Conservation (phyloP, 2,888 invertebrate genomes). For the Brachyptera risi region DNA sequence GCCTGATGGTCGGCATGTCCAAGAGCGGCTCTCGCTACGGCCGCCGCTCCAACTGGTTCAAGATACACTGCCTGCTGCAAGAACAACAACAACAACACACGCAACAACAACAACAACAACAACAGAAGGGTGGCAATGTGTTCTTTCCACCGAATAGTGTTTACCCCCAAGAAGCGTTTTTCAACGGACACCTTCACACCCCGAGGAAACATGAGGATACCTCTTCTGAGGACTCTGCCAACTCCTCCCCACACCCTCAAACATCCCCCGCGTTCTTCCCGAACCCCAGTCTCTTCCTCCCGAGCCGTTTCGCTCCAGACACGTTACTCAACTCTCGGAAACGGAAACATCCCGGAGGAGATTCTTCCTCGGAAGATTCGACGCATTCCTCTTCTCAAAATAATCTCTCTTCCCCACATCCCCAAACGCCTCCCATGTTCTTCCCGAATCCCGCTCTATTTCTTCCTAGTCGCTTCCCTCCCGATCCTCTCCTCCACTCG, state of each 20-base stretch:
- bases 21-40: conserved; percentile 89
- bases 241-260: conserved; percentile 9
- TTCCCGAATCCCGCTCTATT: conserved; percentile 13
- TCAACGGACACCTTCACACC: conserved; percentile 6
- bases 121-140: conserved; percentile 33
- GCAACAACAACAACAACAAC: conserved; percentile 20
- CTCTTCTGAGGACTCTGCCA: conserved; percentile 28
- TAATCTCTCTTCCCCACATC: conserved; percentile 7
- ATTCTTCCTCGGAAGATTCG: conserved; percentile 23
- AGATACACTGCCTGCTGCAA: conserved; percentile 84
- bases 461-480: conserved; percentile 17
- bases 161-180: conserved; percentile 35
- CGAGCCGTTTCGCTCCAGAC: conserved; percentile 14
- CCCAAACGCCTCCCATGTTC: conserved; percentile 16
- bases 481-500: not conserved
- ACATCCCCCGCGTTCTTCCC: conserved; percentile 16
- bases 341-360: not conserved
- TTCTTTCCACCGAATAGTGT: conserved; percentile 49
- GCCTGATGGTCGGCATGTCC: conserved; percentile 85
- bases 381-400: conserved; percentile 3
- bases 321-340: conserved; percentile 1
- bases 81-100: conserved; percentile 56
- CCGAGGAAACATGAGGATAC: conserved; percentile 52
- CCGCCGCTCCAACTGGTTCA: conserved; percentile 88
- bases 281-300: conserved; percentile 8